phyloP scores from a whole-genome alignment of 2,113 vertebrate species.

The Amblyornis subalaris region DNA sequence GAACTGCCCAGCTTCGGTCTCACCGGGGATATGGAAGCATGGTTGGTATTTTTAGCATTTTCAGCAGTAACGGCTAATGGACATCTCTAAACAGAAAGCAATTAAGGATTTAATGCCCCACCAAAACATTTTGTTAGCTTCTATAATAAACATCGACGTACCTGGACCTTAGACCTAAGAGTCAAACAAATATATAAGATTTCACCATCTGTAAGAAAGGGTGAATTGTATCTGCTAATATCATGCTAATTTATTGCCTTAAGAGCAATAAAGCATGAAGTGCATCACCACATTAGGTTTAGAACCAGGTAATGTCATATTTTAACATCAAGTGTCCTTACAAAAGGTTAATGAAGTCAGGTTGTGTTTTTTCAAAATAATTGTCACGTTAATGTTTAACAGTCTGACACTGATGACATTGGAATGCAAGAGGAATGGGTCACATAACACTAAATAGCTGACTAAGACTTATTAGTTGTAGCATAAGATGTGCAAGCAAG shows the following conservation, averaged over 20 bases:
- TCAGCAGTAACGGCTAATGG: not conserved
- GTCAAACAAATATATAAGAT: not conserved
- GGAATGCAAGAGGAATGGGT: not conserved
- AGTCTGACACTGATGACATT: not conserved
- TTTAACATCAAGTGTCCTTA: not conserved
- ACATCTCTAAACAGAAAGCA: not conserved
- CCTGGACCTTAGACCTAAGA: not conserved
- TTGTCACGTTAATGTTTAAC: not conserved
- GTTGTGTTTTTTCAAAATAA: not conserved
- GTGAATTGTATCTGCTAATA: not conserved
- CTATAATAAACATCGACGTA: not conserved
- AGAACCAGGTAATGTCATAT: not conserved
- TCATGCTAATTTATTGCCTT: too few species aligned
- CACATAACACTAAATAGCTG: not conserved
- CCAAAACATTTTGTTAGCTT: not conserved
- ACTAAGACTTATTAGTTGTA: not conserved
- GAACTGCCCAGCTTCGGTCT: not conserved
- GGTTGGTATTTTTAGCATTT: not conserved
- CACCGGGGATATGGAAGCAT: not conserved
- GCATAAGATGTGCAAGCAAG: not conserved
- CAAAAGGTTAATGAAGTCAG: constrained; percentile 30
- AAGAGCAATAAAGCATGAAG: not conserved
- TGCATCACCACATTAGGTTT: not conserved
- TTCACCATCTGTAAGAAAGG: not conserved
- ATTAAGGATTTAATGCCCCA: not conserved